Evolutionary conservation across 1,140 invertebrate genomes (phyloP), one percentile per base, ranked within the genome.

Genomic region (Drosophila mojavensis): DNA sequence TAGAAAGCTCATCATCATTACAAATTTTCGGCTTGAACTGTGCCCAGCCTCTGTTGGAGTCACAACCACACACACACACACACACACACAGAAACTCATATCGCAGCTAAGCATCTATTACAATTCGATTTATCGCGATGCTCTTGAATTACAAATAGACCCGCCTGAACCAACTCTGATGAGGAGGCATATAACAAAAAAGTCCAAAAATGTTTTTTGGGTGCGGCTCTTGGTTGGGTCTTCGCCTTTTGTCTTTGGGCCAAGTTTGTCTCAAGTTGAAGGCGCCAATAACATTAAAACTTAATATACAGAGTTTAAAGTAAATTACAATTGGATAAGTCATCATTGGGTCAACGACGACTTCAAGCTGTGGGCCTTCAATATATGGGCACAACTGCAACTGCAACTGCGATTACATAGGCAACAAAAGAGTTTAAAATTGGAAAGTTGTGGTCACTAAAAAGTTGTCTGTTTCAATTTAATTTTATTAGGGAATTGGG

Each of bases 91-190:
- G 9, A 58, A 11, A 24, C 26, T 24, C n/a, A 41, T 67, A 66
- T 56, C 55, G n/a, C n/a, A 43, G 36, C 10, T 53, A 53, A 64
- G 56, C 75, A 75, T 75, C 60, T 71, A 82, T 75, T 69, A 78
- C 74, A 64, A 81, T 59, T 62, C 56, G 64, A 20, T 72, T 68
- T 69, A 83, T 84, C 82, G 74, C 62, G 78, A 86, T 85, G 81
- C 82, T 85, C 81, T 85, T 85, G 81, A 85, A 85, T 83, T 75
- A 81, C 75, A 67, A 81, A 81, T 72, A 68, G 53, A 47, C 41
- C 36, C 55, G 54, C 50, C 63, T 24, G 45, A 43, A 9, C 15
- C 41, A 20, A 2, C 20, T 62, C 61, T 62, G 73, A 41, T 54
- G 24, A 50, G 63, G 17, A 50, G 63, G 30, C 60, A 48, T 56